Conservation (phyloP, 2,797 vertebrate genomes). For the Chromobotia macracanthus region DNA sequence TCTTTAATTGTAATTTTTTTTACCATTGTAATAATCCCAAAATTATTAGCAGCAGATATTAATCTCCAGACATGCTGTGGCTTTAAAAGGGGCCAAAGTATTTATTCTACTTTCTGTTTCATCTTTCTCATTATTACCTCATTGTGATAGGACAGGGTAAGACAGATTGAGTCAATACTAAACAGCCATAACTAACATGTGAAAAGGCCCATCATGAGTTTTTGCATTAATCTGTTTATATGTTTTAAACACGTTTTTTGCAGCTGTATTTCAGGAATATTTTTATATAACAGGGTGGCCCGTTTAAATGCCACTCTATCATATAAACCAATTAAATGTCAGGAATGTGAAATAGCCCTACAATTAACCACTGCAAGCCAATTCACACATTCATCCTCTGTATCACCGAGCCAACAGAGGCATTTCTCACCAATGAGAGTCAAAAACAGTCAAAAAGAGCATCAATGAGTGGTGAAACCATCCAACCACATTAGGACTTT, state of each 20-base stretch:
- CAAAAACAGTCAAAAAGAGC: constrained; percentile 5
- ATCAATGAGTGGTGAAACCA: constrained; percentile 14
- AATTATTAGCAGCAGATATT: too few species aligned
- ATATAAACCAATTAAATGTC: not conserved
- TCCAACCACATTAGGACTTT: constrained; percentile 22
- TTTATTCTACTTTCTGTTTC: not conserved
- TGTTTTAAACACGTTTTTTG: not conserved
- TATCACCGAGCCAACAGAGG: not conserved
- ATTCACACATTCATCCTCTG: constrained; percentile 12
- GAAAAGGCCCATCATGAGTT: not conserved
- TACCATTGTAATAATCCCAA: too few species aligned
- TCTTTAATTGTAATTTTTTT: too few species aligned
- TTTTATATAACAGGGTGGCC: too few species aligned
- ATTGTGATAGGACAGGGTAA: not conserved
- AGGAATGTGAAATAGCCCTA: not conserved
- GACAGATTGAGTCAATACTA: not conserved
- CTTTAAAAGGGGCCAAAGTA: too few species aligned
- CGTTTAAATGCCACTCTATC: not conserved
- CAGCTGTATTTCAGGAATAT: not conserved
- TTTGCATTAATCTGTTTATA: not conserved
- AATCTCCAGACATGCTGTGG: too few species aligned
- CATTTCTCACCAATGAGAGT: constrained; percentile 1
- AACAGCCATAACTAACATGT: not conserved
- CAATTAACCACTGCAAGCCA: constrained; percentile 10
- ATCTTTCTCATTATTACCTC: not conserved